A percentile compares a stretch with the other conserved stretches of the same genome.
phyloP scores from a whole-genome alignment of 2,888 invertebrate species.

The Oscheius sp. region DNA sequence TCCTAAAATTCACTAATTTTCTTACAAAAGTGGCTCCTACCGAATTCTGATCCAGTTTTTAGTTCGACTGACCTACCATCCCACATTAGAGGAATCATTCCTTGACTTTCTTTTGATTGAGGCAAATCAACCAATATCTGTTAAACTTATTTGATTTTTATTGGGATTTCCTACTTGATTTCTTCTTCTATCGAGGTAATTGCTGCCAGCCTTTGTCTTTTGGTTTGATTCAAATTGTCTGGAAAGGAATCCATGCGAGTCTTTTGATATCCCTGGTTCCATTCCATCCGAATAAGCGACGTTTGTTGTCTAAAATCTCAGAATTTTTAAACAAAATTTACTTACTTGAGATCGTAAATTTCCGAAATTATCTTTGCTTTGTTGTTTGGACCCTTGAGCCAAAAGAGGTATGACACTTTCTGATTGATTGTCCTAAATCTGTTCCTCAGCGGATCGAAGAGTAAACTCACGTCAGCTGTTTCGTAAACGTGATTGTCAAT shows the following conservation, averaged over 20 bases:
- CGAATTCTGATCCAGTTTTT: conserved; percentile 47
- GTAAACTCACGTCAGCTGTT: conserved; percentile 39
- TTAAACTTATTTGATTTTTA: not conserved
- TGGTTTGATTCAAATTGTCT: conserved; percentile 60
- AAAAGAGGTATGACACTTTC: conserved; percentile 50
- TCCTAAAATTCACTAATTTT: conserved; percentile 34
- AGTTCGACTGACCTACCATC: conserved; percentile 51
- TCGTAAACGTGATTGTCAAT: conserved; percentile 63
- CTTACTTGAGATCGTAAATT: conserved; percentile 52
- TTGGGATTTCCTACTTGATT: conserved; percentile 19
- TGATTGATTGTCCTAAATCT: conserved; percentile 39
- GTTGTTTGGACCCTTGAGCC: conserved; percentile 41
- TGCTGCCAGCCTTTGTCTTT: conserved; percentile 59
- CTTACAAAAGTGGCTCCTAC: not conserved
- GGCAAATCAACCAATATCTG: conserved; percentile 20
- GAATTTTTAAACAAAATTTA: not conserved
- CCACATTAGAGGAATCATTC: conserved; percentile 54
- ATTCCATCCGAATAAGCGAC: conserved; percentile 53
- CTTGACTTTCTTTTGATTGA: conserved; percentile 43
- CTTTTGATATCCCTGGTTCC: conserved; percentile 52
- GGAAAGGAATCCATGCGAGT: conserved; percentile 61
- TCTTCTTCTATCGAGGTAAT: conserved; percentile 56
- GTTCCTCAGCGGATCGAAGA: not conserved
- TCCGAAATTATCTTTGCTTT: conserved; percentile 47
- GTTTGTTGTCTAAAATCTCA: conserved; percentile 50